Evolutionary conservation across 2,888 invertebrate species (phyloP).

Genomic region (Loripinus fragilis): DNA sequence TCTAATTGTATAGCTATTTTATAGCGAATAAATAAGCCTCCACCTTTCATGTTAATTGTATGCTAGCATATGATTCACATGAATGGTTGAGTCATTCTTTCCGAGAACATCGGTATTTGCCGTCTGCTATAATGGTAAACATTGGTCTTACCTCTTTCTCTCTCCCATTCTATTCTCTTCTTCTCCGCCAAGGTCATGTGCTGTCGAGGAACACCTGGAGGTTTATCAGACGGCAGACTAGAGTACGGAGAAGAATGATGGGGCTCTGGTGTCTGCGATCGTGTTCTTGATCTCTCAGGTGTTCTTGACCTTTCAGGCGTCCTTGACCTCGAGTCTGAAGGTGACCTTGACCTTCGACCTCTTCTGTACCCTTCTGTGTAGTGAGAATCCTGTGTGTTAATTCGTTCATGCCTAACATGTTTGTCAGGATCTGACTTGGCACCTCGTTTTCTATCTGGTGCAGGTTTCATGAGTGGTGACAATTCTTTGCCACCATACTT

Average conservation of each 20-base stretch:
- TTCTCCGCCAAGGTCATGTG: slow-evolving; percentile 87
- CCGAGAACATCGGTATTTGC: no score
- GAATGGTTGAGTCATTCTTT: no score
- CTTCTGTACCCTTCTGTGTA: slow-evolving; percentile 42
- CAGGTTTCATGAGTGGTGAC: slow-evolving; percentile 24
- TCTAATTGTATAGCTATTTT: no score
- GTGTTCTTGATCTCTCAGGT: slow-evolving; percentile 41
- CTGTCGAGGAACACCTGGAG: slow-evolving; percentile 43
- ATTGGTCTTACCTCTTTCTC: slow-evolving; percentile 92
- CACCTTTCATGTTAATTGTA: no score
- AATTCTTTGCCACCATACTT: slow-evolving; percentile 32
- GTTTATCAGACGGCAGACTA: slow-evolving; percentile 29
- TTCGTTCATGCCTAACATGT: slow-evolving; percentile 27
- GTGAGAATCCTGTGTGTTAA: slow-evolving; percentile 43
- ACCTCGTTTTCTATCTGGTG: slow-evolving; percentile 23
- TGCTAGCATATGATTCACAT: no score
- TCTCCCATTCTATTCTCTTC: slow-evolving; percentile 96
- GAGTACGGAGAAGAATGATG: slow-evolving; percentile 37
- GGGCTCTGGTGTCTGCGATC: slow-evolving; percentile 42
- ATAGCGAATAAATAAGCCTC: no score
- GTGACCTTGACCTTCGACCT: slow-evolving; percentile 47
- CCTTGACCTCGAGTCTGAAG: slow-evolving; percentile 40
- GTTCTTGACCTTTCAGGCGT: slow-evolving; percentile 45
- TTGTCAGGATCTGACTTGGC: slow-evolving; percentile 48
- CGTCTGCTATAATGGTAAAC: no score